Base-by-base conservation (phyloP, 2,113 vertebrate genomes). In the Onychorhynchus coronatus region DNA sequence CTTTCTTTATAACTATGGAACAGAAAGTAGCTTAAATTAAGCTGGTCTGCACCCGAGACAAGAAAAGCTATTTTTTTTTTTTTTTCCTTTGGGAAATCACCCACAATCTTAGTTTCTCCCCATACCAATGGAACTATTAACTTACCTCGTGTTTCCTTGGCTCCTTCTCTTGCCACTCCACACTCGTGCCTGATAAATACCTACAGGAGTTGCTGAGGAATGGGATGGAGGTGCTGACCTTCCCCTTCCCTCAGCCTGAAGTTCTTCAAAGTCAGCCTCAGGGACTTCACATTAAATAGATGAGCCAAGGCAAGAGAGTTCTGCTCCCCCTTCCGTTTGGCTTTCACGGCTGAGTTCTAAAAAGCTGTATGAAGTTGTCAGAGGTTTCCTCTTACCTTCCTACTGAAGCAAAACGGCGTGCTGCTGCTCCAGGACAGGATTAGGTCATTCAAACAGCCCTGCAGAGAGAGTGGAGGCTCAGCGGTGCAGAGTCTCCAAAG, bases 371-470 rank as follows among this genome's bases (percentile, higher is more conserved):
- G 92, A 88, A 92, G 95, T 65, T 95, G 98, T 97, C 97, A 98
- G 92, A 96, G 98, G 97, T 98, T 98, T 98, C 98, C 97, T 98
- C 98, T 98, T 98, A 98, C 98, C 98, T 98, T 98, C 96, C 91
- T 97, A 98, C 84, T 98, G 98, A 99, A 98, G 98, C 98, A 98
- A 96, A 97, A 98, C 98, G 89, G 98, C 97, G 96, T 97, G 96
- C 97, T 96, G 96, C 93, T 96, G 92, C 97, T 98, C 97, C 96
- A 95, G 97, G 97, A 97, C 94, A 96, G 89, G 95, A 95, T 96
- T 95, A 98, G 98, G 97, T 97, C 97, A 94, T 97, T 94, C 91
- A 94, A 59, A 33, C 93, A 96, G 93, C 93, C 97, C 90, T 67
- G 93, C 73, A 93, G 95, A 96, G 92, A 95, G 95, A 98, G 97